Conservation (phyloP, 2,888 invertebrate genomes). For the Rugalucina vietnamica region DNA sequence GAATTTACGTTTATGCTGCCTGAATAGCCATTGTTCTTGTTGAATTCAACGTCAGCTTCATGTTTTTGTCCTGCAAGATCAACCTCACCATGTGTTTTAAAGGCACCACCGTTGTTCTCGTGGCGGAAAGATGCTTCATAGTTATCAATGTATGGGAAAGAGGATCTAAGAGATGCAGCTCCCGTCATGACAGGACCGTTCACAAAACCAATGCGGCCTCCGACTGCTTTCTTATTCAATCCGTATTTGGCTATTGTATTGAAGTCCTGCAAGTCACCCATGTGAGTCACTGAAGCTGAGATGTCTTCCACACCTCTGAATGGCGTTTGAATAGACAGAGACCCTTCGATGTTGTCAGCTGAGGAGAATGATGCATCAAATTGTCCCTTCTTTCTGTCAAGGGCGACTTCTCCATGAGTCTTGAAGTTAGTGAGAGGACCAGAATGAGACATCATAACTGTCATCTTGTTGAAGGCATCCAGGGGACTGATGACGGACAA, state of each 20-base stretch:
- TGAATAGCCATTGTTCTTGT: conserved; percentile 25
- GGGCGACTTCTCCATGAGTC: conserved; percentile 25
- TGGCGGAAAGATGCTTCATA: conserved; percentile 32
- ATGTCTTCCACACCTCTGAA: conserved; percentile 33
- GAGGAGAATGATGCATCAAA: conserved; percentile 29
- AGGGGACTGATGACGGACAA: conserved; percentile 36
- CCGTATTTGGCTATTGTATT: conserved; percentile 24
- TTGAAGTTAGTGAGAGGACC: conserved; percentile 43
- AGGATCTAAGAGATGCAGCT: conserved; percentile 36
- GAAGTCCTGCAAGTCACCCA: conserved; percentile 29
- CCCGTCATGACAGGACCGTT: conserved; percentile 4
- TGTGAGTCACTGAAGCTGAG: conserved; percentile 29
- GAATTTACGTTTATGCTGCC: conserved; percentile 26
- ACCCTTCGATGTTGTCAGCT: conserved; percentile 17
- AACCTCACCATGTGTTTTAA: conserved; percentile 29
- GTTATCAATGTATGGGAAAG: conserved; percentile 22
- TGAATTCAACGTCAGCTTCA: conserved; percentile 24
- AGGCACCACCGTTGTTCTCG: conserved; percentile 2
- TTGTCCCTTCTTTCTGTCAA: conserved; percentile 17
- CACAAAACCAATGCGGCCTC: conserved; percentile 23
- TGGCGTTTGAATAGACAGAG: conserved; percentile 29
- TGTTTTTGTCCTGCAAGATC: conserved; percentile 8
- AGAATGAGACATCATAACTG: conserved; percentile 27
- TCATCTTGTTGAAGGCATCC: conserved; percentile 17
- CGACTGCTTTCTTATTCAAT: conserved; percentile 17